Base-by-base conservation (phyloP, 2,888 invertebrate genomes). In the Andricus curvator region DNA sequence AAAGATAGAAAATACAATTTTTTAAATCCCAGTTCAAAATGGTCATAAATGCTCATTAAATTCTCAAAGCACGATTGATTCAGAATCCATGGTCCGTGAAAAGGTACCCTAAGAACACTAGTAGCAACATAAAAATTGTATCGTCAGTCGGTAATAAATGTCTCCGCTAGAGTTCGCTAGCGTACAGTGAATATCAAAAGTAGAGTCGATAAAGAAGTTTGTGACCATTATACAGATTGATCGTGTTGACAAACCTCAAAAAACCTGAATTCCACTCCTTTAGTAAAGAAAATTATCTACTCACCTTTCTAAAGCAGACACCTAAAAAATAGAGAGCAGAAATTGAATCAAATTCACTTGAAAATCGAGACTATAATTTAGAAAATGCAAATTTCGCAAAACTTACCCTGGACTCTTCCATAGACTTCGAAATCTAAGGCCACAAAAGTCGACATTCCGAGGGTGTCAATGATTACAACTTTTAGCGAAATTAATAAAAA, bases 221-320 rank as follows among this genome's bases (percentile, higher is more conserved):
- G 25, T 17, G 64, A 15, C 29, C 29, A 48, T 8, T 29, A 4
- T 6, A 29, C 17, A 15, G 29, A 29, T 25, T 64, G 15, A 29
- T 25, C 48, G n/a, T 60, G 22, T 60, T 60, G 60, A 60, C 29
- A 9, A 25, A 25, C 13, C 3, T 29, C 6, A 2, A 29, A 25
- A 29, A 64, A 5, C 17, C 29, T 64, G 25, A 29, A 17, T 64
- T 29, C 6, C 17, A 29, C 2, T 64, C 6, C 8, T 13, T 29
- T 29, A 64, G 17, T 25, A 29, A 29, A 17, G 2, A 11, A 62
- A 29, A 29, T 64, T 17, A 25, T 25, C 29, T n/a, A 41, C 89
- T 88, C 84, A 93, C 93, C 91, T 93, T 93, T 79, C 93, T 86
- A 84, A 93, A 93, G 89, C 91, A 93, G 15, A 93, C 93, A 82